Percentiles rank a stretch among this genome's conserved stretches.
These are phyloP conservation scores for Kryptolebias ocellatus DNA, from an alignment of 2,797 vertebrate species.

Conservation along the genomic window DNA sequence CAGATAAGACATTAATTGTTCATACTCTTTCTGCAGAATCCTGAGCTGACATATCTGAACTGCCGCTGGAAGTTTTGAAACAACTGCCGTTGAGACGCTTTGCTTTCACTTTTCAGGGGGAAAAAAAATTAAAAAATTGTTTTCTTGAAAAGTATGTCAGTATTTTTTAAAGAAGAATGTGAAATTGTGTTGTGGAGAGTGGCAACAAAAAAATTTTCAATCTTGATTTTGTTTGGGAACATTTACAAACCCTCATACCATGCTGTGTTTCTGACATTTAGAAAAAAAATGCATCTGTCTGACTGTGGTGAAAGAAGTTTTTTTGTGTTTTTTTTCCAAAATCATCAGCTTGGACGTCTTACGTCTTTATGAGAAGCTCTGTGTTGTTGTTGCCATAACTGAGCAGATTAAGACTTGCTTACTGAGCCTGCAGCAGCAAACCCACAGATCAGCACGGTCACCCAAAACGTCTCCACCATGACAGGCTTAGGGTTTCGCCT, in stretches of 20 bases:
- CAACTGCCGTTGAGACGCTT: too few species aligned
- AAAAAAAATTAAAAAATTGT: too few species aligned
- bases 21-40: too few species aligned
- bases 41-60: too few species aligned
- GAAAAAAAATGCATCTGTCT: not conserved
- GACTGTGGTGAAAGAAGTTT: constrained; percentile 7
- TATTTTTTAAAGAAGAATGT: too few species aligned
- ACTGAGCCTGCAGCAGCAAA: constrained; percentile 26
- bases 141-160: too few species aligned
- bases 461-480: constrained; percentile 72
- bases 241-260: not conserved
- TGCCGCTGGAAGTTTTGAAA: too few species aligned
- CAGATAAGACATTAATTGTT: too few species aligned
- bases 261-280: not conserved
- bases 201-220: constrained; percentile 2
- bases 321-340: constrained; percentile 14
- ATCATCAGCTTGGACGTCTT: constrained; percentile 1
- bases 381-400: constrained; percentile 29
- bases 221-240: not conserved
- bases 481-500: constrained; percentile 79
- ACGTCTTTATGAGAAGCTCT: constrained; percentile 20
- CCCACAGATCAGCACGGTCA: constrained; percentile 69
- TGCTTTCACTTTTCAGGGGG: too few species aligned
- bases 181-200: not conserved
- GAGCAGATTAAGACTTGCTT: constrained; percentile 49